Conservation (phyloP, 2,113 vertebrate species). For the Pelvicachromis taeniatus region DNA sequence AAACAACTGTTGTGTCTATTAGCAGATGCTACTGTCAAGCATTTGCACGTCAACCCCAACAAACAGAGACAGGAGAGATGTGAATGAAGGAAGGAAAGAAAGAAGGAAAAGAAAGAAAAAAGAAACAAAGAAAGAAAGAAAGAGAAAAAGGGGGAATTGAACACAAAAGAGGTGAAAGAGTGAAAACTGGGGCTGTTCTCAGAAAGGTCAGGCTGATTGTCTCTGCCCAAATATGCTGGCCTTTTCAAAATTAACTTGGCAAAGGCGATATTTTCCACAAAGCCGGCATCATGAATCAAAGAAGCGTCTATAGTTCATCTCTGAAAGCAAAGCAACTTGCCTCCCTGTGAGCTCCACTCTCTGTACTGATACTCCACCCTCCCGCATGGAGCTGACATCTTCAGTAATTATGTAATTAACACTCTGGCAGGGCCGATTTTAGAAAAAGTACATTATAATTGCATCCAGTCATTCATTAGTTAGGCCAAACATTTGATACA, state of each 20-base stretch:
- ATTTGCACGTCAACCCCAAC: not conserved
- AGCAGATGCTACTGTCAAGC: conserved; percentile 28
- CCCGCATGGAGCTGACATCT: conserved; percentile 59
- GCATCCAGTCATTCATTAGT: conserved; percentile 73
- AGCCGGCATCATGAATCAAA: conserved; percentile 77
- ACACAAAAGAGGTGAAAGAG: conserved; percentile 49
- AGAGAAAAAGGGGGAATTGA: not conserved
- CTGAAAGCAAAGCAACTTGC: conserved; percentile 55
- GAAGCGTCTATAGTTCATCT: conserved; percentile 69
- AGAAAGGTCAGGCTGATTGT: conserved; percentile 80
- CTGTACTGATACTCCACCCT: conserved; percentile 35
- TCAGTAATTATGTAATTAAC: conserved; percentile 80
- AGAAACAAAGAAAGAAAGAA: not conserved
- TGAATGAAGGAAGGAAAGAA: not conserved
- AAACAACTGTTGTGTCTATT: conserved; percentile 46
- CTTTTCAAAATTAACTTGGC: conserved; percentile 81
- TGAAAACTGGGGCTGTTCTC: conserved; percentile 61
- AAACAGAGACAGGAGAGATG: not conserved
- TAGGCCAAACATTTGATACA: conserved; percentile 59
- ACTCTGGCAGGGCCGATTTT: conserved; percentile 75
- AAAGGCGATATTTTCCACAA: conserved; percentile 77
- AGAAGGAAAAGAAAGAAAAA: not conserved
- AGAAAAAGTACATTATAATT: conserved; percentile 75
- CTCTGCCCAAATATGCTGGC: conserved; percentile 79
- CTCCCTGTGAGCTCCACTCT: conserved; percentile 25